A percentile compares a stretch with the other conserved stretches of the same genome.
Evolutionary conservation across 2,113 vertebrate species (phyloP).

Genomic region (Bos indicus): DNA sequence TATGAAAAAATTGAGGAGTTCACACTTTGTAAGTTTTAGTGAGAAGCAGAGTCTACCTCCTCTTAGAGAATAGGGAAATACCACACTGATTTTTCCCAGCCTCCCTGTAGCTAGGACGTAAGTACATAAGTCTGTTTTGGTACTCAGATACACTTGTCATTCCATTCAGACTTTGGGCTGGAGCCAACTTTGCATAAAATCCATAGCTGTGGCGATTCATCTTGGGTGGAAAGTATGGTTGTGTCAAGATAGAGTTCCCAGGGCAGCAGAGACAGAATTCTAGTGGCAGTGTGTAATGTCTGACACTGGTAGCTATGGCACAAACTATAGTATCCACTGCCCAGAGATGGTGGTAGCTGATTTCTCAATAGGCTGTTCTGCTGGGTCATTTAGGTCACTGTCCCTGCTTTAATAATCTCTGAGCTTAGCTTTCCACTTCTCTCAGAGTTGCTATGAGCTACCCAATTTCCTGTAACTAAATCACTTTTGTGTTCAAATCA

Average conservation of each 20-base stretch:
- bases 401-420: neutral
- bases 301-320: neutral
- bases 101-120: neutral
- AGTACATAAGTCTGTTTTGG: neutral
- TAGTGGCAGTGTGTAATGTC: neutral
- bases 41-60: neutral
- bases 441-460: neutral
- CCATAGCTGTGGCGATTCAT: neutral
- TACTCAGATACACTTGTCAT: neutral
- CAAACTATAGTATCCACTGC: neutral
- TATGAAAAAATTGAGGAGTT: neutral
- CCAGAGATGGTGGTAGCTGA: neutral
- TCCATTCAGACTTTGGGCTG: neutral
- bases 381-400: neutral
- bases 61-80: neutral
- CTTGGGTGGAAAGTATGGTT: neutral
- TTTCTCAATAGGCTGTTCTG: neutral
- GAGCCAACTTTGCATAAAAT: neutral
- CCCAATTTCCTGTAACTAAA: neutral
- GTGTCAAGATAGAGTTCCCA: neutral
- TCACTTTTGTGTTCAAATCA: conserved; percentile 25
- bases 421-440: neutral
- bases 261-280: neutral
- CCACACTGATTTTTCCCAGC: neutral
- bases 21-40: neutral